Conservation (phyloP, 2,888 invertebrate species). For the Balanococcus diminutus region DNA sequence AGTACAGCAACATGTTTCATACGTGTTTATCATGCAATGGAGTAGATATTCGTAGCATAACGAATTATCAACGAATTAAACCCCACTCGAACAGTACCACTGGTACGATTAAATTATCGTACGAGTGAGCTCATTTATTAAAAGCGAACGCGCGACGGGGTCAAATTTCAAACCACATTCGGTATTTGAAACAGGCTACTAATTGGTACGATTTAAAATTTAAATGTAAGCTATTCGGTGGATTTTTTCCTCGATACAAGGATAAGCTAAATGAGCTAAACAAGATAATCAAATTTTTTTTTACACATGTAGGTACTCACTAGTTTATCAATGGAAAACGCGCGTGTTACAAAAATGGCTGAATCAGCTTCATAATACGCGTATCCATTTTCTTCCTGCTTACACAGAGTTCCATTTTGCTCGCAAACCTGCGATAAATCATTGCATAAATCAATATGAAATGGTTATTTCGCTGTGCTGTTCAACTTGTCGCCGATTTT, state of each 20-base stretch:
- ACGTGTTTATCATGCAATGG: not conserved
- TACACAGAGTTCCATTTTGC: slow-evolving; percentile 13
- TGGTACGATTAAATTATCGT: not conserved
- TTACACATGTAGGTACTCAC: not conserved
- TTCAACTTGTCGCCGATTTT: not conserved
- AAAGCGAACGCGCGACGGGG: not conserved
- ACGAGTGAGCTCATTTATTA: not conserved
- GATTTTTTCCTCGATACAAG: not conserved
- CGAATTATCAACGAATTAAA: not conserved
- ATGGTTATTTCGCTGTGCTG: not conserved
- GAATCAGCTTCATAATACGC: slow-evolving; percentile 5
- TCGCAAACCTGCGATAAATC: slow-evolving; percentile 35
- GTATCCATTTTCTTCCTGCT: slow-evolving; percentile 47
- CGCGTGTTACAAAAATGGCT: slow-evolving; percentile 41
- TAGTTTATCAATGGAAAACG: slow-evolving; percentile 46
- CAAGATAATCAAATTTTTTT: not conserved
- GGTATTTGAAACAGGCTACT: not conserved
- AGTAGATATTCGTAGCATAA: not conserved
- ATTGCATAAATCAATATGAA: not conserved
- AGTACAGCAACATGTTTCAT: too few species aligned
- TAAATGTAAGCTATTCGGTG: not conserved
- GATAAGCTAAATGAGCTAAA: not conserved
- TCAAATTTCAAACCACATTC: not conserved
- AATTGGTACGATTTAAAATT: too few species aligned
- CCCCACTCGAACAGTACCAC: not conserved